A percentile compares a stretch with the other conserved stretches of the same genome.
Evolutionary conservation across 1,140 invertebrate genomes (phyloP).

Genomic region (Caenorhabditis elegans): DNA sequence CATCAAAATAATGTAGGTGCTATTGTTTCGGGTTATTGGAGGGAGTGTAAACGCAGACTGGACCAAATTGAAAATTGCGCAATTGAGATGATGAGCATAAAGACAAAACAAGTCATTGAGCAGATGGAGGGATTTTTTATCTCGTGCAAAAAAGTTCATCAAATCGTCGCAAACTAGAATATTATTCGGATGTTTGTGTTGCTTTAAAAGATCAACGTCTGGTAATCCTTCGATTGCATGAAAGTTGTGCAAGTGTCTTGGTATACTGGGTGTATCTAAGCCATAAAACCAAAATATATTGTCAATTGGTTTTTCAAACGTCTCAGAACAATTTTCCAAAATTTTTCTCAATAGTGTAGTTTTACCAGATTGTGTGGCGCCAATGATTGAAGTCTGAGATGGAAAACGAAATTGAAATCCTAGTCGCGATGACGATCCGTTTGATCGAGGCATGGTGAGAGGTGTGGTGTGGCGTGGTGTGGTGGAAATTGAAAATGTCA

Average conservation of each 20-base stretch:
- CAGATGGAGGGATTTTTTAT: neutral
- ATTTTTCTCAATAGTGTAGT: neutral
- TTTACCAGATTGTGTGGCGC: neutral
- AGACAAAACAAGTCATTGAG: neutral
- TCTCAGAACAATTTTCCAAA: neutral
- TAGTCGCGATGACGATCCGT: too few relatives aligned
- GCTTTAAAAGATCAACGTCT: neutral
- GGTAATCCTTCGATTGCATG: neutral
- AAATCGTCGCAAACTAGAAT: neutral
- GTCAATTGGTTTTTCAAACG: neutral
- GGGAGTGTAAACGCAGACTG: neutral
- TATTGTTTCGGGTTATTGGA: neutral
- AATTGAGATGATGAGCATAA: neutral
- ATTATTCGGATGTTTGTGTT: neutral
- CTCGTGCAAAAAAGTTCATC: neutral
- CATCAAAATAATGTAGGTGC: too few relatives aligned
- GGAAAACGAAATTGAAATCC: too few relatives aligned
- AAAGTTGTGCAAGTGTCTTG: neutral
- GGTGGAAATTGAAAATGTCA: too few relatives aligned
- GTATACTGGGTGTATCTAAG: neutral
- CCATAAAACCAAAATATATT: neutral
- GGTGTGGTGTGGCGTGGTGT: too few relatives aligned
- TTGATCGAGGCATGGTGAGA: too few relatives aligned
- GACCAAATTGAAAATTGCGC: neutral
- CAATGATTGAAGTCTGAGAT: neutral